A percentile compares a stretch with the other conserved stretches of the same genome.
Evolutionary conservation across 1,140 invertebrate species (phyloP).

Genomic region (Halesus radiatus): DNA sequence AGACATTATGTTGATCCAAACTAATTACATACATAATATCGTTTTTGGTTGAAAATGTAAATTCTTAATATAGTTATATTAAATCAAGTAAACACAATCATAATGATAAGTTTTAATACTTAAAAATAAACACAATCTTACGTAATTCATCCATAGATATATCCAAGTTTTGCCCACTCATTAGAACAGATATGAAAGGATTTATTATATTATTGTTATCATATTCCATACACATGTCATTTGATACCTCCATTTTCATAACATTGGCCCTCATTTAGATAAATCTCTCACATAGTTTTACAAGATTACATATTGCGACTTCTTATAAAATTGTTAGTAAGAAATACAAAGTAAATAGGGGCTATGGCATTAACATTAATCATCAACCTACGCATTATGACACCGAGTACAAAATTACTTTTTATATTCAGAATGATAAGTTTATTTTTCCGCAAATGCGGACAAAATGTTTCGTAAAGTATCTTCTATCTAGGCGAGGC

Average conservation of each 20-base stretch:
- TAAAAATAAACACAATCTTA: too few relatives aligned
- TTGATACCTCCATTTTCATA: constrained; percentile 6
- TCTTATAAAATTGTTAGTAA: constrained; percentile 5
- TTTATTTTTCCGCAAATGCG: constrained; percentile 22
- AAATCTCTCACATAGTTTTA: not conserved
- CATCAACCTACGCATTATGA: constrained; percentile 30
- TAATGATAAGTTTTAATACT: too few relatives aligned
- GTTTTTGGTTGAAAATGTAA: too few relatives aligned
- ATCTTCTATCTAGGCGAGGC: constrained; percentile 51
- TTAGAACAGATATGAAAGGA: constrained; percentile 20
- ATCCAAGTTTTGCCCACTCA: not conserved
- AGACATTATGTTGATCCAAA: too few relatives aligned
- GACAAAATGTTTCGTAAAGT: constrained; percentile 36
- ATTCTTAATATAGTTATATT: too few relatives aligned
- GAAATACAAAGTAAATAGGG: constrained; percentile 26
- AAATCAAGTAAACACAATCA: too few relatives aligned
- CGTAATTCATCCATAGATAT: too few relatives aligned
- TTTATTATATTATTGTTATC: not conserved
- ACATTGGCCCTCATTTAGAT: constrained; percentile 23
- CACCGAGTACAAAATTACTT: constrained; percentile 44
- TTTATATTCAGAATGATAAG: constrained; percentile 45
- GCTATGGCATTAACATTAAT: constrained; percentile 28
- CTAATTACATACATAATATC: too few relatives aligned
- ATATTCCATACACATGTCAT: not conserved
- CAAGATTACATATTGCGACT: constrained; percentile 2